These are phyloP conservation scores for Pempheris klunzingeri DNA, from an alignment of 2,797 vertebrate genomes.

Conservation along the genomic window DNA sequence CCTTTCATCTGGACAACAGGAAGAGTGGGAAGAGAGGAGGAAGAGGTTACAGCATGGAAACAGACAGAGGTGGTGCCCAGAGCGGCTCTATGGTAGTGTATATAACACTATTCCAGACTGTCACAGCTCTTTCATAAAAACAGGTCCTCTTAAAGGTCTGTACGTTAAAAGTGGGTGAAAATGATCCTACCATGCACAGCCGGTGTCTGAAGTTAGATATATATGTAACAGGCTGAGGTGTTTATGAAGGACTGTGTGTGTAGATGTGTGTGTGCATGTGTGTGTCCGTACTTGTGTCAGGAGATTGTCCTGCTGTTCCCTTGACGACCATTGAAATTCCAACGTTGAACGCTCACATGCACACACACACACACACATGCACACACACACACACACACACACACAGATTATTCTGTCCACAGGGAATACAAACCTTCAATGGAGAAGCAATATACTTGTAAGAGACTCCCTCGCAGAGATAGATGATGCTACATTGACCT, in stretches of 20 bases:
- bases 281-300: constrained; percentile 46
- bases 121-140: constrained; percentile 45
- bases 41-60: constrained; percentile 74
- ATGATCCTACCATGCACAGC: constrained; percentile 57
- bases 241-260: constrained; percentile 61
- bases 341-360: constrained; percentile 15
- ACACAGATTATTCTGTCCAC: constrained; percentile 36
- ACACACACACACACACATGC: neutral
- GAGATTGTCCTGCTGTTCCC: constrained; percentile 51
- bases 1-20: constrained; percentile 70
- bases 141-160: constrained; percentile 34
- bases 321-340: constrained; percentile 54
- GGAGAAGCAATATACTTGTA: constrained; percentile 50
- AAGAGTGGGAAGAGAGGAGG: constrained; percentile 65
- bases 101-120: constrained; percentile 59
- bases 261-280: constrained; percentile 17
- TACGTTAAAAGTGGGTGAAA: constrained; percentile 58
- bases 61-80: constrained; percentile 53
- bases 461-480: constrained; percentile 50
- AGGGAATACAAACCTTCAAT: constrained; percentile 42
- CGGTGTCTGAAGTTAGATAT: constrained; percentile 42
- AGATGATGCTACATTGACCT: constrained; percentile 51
- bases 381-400: constrained; percentile 20
- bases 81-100: constrained; percentile 20
- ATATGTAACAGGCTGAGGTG: constrained; percentile 48